Conservation (phyloP, 1,140 invertebrate genomes). For the Tetragnatha versicolor region DNA sequence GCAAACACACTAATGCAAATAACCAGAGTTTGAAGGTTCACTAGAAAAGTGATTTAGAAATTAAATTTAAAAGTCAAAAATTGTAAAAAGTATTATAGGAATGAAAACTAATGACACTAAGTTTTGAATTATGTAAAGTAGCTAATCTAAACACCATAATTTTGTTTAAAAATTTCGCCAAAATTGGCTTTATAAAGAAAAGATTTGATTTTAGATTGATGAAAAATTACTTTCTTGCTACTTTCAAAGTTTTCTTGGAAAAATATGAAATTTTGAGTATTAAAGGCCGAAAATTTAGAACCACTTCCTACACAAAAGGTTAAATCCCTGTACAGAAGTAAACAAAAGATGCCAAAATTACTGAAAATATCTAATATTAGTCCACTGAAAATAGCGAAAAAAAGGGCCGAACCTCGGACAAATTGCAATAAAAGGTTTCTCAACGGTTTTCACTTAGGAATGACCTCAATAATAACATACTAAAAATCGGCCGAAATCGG, state of each 20-base stretch:
- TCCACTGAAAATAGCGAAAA: no score
- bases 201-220: neutral
- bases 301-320: neutral
- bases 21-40: slow-evolving; percentile 25
- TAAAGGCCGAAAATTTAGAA: neutral
- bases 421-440: no score
- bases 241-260: neutral
- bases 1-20: slow-evolving; percentile 8
- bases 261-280: neutral
- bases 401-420: no score
- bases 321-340: neutral
- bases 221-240: neutral
- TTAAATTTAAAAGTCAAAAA: neutral
- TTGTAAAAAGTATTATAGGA: no score
- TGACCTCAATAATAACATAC: no score
- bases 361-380: neutral
- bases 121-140: no score
- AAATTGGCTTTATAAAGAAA: neutral
- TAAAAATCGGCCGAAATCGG: no score
- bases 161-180: no score
- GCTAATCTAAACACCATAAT: no score
- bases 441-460: no score
- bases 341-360: neutral
- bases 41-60: neutral
- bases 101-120: no score